Base-by-base conservation (phyloP, 1,140 invertebrate species). In the Hyles vespertilio region DNA sequence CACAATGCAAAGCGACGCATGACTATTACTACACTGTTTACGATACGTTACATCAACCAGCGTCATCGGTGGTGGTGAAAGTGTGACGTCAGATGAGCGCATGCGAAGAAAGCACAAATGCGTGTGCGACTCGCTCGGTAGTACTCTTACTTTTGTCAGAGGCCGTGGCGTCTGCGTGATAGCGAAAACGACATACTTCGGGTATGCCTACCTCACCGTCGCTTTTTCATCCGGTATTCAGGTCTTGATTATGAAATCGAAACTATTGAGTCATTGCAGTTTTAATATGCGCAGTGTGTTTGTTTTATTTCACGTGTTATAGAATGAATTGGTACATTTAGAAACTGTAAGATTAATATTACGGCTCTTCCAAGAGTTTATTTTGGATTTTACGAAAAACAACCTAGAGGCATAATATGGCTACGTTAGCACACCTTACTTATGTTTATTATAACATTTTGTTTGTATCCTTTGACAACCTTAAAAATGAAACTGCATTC, bases 191-290 rank as follows among this genome's bases (percentile, higher is more conserved):
- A 78, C 84, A 85, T 69, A 81, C 82, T 79, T 81, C 63, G 63
- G 45, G 69, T 74, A 65, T 73, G 71, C 62, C 66, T 68, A 68
- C 68, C 51, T 64, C 65, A 73, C 79, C 77, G 77, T 80, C 75
- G 75, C 78, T 85, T 81, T 81, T 83, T 77, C 77, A 84, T 81
- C 74, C 72, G 81, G 77, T 82, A 84, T 86, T 82, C 79, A 82
- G 80, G 83, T 84, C 79, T 80, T 67, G 77, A 79, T 84, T 87
- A 84, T 80, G 80, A 87, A 84, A 85, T 80, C 77, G 76, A 77
- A 83, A 83, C 73, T 79, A 79, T 83, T 83, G 77, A 83, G 73
- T 84, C 79, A 85, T 79, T 79, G 69, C 61, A 61, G 56, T 67
- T 72, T 56, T 72, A 58, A 61, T 68, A 68, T 69, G 54, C 59